phyloP scores from a whole-genome alignment of 2,888 invertebrate genomes.

The Melipona bicolor region DNA sequence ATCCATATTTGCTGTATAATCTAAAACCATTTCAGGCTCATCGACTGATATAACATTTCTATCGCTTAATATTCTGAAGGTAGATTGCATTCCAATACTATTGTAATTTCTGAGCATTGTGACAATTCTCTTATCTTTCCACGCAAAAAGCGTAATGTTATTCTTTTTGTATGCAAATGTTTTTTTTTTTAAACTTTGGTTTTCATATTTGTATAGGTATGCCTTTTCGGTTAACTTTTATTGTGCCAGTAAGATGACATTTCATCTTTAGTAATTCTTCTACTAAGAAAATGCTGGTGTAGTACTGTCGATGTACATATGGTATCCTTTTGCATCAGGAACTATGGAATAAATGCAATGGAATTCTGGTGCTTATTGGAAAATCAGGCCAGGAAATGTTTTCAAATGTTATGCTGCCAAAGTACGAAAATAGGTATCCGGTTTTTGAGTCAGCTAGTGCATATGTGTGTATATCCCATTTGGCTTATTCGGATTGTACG shows the following conservation, averaged over 20 bases:
- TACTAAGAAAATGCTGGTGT: constrained; percentile 5
- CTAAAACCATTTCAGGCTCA: constrained; percentile 30
- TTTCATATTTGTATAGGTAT: constrained; percentile 39
- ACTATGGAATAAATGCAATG: constrained; percentile 7
- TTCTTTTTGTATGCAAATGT: constrained; percentile 44
- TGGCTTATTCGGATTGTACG: constrained; percentile 21
- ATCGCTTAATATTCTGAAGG: too few relatives aligned
- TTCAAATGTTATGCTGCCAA: not conserved
- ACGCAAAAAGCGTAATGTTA: constrained; percentile 37
- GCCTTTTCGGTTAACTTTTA: constrained; percentile 31
- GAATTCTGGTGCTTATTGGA: not conserved
- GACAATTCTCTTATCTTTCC: constrained; percentile 44
- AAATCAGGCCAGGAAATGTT: not conserved
- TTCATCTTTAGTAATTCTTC: constrained; percentile 59
- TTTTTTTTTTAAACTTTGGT: constrained; percentile 39
- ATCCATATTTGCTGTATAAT: constrained; percentile 47
- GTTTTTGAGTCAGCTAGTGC: too few relatives aligned
- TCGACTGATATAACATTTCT: not conserved
- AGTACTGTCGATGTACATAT: not conserved
- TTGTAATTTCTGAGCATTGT: not conserved
- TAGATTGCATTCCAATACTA: not conserved
- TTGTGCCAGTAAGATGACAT: constrained; percentile 10
- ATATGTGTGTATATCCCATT: not conserved
- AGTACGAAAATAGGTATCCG: not conserved
- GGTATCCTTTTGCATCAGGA: constrained; percentile 13